Percentiles rank a stretch among this genome's conserved stretches.
These are phyloP conservation scores for Julus scandinavius DNA, from an alignment of 2,888 invertebrate genomes.

Conservation along the genomic window DNA sequence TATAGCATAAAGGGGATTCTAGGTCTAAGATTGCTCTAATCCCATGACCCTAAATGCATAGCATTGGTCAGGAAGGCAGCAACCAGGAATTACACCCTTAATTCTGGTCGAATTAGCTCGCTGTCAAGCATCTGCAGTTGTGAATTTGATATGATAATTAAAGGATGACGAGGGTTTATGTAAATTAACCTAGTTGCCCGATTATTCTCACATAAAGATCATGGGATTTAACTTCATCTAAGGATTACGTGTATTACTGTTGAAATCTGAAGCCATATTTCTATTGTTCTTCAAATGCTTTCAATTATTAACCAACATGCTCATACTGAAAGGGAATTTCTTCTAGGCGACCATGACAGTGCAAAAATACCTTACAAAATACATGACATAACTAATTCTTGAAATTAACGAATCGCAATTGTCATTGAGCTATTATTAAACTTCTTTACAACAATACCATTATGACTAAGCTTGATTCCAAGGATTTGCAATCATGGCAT, in stretches of 20 bases:
- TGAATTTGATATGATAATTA: neutral
- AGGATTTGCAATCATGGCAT: no score
- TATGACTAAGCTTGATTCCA: neutral
- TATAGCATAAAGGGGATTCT: neutral
- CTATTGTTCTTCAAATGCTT: conserved; percentile 11
- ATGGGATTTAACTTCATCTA: neutral
- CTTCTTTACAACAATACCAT: neutral
- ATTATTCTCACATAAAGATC: neutral
- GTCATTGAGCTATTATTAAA: neutral
- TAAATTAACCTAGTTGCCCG: neutral
- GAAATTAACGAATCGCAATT: neutral
- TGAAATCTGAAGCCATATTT: neutral
- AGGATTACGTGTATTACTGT: neutral
- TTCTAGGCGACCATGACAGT: neutral
- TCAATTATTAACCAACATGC: neutral
- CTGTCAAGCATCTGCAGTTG: neutral
- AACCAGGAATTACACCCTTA: neutral
- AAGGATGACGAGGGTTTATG: neutral
- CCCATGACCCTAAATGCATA: neutral
- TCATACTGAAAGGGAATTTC: neutral
- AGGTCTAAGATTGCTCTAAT: neutral
- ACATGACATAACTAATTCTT: neutral
- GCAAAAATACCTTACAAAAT: neutral
- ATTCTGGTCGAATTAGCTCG: neutral
- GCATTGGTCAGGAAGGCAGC: neutral